Conservation (phyloP, 2,113 vertebrate genomes). For the Protobothrops mucrosquamatus region DNA sequence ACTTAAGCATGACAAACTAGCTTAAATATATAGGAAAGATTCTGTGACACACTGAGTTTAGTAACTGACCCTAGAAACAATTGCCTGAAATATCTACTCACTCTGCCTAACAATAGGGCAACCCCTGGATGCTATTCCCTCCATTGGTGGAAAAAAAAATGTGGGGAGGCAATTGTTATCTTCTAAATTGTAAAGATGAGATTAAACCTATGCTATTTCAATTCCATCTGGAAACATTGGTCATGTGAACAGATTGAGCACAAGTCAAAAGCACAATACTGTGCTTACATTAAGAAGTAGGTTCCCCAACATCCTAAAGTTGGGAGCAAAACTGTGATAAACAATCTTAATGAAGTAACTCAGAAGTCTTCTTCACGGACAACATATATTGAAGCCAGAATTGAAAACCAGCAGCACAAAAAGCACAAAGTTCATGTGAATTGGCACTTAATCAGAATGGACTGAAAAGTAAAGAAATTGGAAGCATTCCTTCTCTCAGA, state of each 20-base stretch:
- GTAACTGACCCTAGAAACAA: not conserved
- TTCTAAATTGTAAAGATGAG: not conserved
- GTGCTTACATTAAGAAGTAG: not conserved
- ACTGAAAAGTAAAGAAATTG: slow-evolving; percentile 22
- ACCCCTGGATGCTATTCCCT: not conserved
- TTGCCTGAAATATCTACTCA: not conserved
- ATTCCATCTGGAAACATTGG: not conserved
- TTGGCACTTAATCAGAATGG: slow-evolving; percentile 18
- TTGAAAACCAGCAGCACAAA: not conserved
- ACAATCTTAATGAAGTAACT: not conserved
- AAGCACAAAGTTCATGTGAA: slow-evolving; percentile 17
- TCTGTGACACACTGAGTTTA: not conserved
- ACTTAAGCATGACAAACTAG: not conserved
- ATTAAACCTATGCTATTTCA: not conserved
- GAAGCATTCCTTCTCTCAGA: slow-evolving; percentile 14
- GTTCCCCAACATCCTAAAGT: not conserved
- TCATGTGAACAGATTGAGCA: not conserved
- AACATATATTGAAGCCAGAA: not conserved
- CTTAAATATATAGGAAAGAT: not conserved
- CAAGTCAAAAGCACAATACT: not conserved
- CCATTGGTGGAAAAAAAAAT: not conserved
- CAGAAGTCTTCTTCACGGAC: not conserved
- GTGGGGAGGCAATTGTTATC: not conserved
- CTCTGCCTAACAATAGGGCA: not conserved
- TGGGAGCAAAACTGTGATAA: not conserved